These are phyloP conservation scores for Tetragnatha versicolor DNA, from an alignment of 1,140 invertebrate genomes.

Conservation along the genomic window DNA sequence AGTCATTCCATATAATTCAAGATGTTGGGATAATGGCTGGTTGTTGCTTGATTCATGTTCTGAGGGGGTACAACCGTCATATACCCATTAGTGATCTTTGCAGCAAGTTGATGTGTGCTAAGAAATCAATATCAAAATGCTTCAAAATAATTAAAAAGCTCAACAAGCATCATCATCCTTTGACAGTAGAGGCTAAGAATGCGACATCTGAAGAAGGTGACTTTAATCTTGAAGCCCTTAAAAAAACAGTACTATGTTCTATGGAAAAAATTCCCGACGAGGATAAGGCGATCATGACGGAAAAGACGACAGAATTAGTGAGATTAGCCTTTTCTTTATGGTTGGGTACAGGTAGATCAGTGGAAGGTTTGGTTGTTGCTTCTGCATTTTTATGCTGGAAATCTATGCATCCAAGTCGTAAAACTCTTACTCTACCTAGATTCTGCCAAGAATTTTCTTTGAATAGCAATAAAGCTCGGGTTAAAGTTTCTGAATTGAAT, in stretches of 20 bases:
- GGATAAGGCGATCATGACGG: not conserved
- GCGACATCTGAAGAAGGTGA: not conserved
- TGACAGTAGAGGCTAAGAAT: not conserved
- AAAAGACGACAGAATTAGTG: not conserved
- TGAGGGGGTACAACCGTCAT: not conserved
- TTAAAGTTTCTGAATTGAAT: slow-evolving; percentile 6
- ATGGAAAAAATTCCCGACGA: not conserved
- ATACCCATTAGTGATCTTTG: not conserved
- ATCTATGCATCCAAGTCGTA: not conserved
- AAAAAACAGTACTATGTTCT: not conserved
- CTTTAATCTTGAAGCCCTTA: not conserved
- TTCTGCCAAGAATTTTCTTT: slow-evolving; percentile 17
- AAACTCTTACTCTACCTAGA: not conserved
- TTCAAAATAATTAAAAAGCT: slow-evolving; percentile 5
- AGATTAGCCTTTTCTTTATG: slow-evolving; percentile 25
- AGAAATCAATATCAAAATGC: slow-evolving; percentile 12
- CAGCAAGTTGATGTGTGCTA: not conserved
- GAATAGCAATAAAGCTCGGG: not conserved
- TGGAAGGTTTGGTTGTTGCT: not conserved
- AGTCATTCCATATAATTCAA: not conserved
- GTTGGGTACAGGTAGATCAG: slow-evolving; percentile 8
- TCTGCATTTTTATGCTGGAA: slow-evolving; percentile 30
- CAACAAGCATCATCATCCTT: not conserved
- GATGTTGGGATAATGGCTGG: slow-evolving; percentile 22
- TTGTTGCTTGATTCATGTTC: slow-evolving; percentile 12